Conservation (phyloP, 2,113 vertebrate species). For the Bubo scandiacus region DNA sequence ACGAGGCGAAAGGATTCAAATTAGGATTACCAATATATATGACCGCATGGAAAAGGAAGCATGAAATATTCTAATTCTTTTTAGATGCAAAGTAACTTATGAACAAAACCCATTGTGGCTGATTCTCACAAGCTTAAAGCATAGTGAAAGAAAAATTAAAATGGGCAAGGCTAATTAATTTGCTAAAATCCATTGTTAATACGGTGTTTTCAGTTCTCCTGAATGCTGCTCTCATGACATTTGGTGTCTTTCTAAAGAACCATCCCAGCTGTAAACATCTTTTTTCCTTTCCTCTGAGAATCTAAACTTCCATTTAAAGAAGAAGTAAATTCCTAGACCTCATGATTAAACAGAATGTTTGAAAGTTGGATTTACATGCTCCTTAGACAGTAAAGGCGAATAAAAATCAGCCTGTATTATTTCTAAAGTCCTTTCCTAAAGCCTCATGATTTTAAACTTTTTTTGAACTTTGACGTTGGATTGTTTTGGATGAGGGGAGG, state of each 20-base stretch:
- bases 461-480: neutral
- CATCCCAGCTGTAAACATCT: conserved; percentile 26
- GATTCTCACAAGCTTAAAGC: conserved; percentile 44
- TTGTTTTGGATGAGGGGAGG: neutral
- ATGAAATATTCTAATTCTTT: conserved; percentile 58
- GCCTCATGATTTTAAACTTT: neutral
- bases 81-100: conserved; percentile 57
- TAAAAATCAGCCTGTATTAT: neutral
- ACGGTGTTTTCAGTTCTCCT: conserved; percentile 40
- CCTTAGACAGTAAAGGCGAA: neutral
- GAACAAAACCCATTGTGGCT: conserved; percentile 50
- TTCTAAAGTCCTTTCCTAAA: neutral
- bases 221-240: conserved; percentile 46
- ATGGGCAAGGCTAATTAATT: conserved; percentile 60
- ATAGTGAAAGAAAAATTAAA: conserved; percentile 56
- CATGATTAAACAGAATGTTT: neutral
- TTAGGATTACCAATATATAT: conserved; percentile 51
- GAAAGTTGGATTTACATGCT: neutral
- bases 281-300: conserved; percentile 13
- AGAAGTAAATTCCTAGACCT: neutral
- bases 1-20: conserved; percentile 20
- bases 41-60: conserved; percentile 36
- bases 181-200: conserved; percentile 54
- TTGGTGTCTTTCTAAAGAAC: conserved; percentile 52
- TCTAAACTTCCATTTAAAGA: conserved; percentile 19